Conservation (phyloP, 35 echinoderm and acorn worm genomes). For the Apostichopus parvimensis region DNA sequence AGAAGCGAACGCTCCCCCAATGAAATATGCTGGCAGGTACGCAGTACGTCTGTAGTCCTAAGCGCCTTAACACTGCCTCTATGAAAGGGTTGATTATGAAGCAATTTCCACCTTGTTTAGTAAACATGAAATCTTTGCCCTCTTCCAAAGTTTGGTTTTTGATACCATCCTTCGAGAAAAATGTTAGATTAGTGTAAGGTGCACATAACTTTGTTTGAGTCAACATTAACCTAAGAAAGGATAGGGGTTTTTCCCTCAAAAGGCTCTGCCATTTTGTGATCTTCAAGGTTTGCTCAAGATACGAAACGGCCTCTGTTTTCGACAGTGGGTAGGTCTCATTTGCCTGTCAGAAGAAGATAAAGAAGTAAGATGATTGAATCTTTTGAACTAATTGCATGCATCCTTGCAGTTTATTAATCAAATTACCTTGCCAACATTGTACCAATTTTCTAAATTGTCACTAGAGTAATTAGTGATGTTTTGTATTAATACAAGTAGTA, state of each 20-base stretch:
- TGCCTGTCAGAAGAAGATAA: neutral
- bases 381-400: no score
- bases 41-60: neutral
- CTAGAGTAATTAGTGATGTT: no score
- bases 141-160: neutral
- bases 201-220: neutral
- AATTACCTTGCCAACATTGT: no score
- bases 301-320: slow-evolving; percentile 6
- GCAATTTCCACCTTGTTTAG: slow-evolving; percentile 2
- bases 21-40: neutral
- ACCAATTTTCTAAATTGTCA: no score
- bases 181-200: slow-evolving; percentile 2
- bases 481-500: no score
- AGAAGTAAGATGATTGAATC: neutral
- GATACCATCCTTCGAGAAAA: neutral
- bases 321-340: neutral
- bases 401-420: no score
- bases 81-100: neutral
- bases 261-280: neutral
- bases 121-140: neutral
- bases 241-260: neutral
- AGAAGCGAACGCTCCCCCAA: no score
- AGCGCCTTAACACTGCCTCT: neutral
- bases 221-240: neutral
- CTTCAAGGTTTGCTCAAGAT: neutral